Conservation (phyloP, 2,797 vertebrate genomes). For the Apodemus agrarius region DNA sequence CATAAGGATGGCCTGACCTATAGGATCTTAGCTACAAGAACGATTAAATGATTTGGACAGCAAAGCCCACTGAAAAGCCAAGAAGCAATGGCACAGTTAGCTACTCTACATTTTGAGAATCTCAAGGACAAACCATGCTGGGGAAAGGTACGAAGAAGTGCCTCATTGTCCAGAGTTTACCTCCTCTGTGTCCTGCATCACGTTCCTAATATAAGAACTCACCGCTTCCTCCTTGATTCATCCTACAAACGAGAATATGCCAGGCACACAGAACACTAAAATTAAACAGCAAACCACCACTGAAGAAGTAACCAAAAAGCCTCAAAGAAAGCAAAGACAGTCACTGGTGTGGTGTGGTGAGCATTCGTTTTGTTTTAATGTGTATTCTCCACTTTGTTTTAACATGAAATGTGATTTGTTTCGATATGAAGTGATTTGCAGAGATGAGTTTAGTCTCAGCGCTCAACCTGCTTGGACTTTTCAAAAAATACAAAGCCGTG, state of each 20-base stretch:
- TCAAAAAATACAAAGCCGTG: background rate
- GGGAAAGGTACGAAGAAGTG: background rate
- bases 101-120: background rate
- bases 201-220: constrained; percentile 26
- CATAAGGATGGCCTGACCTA: background rate
- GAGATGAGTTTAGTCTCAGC: constrained; percentile 18
- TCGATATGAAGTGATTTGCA: background rate
- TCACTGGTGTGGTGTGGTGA: background rate
- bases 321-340: constrained; percentile 4
- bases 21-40: background rate
- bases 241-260: background rate
- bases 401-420: background rate
- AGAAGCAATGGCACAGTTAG: too few relatives aligned
- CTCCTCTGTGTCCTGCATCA: background rate
- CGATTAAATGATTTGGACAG: background rate
- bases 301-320: background rate
- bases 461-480: background rate
- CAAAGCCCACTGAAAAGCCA: background rate
- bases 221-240: constrained; percentile 1
- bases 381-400: background rate
- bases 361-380: background rate
- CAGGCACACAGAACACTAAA: background rate
- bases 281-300: background rate
- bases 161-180: background rate
- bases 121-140: background rate